Evolutionary conservation across 1,140 invertebrate genomes (phyloP).

Genomic region (Zaprionus lachaisei): DNA sequence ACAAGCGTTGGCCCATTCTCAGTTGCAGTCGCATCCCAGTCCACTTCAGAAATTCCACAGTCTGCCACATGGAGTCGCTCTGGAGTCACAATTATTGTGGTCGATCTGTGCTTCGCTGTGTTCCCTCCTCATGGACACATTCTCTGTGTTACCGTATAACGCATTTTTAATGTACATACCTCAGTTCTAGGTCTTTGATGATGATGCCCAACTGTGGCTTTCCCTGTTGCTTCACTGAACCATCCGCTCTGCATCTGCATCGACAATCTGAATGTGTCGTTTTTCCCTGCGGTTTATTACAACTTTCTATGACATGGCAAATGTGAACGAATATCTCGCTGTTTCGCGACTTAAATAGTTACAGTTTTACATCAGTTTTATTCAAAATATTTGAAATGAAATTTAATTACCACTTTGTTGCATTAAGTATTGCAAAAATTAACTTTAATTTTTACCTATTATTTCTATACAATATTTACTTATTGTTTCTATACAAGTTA

Average conservation of each 20-base stretch:
- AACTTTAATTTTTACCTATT: too few relatives aligned
- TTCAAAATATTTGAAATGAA: too few relatives aligned
- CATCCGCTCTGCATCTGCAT: neutral
- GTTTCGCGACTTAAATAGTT: neutral
- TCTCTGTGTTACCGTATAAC: slow-evolving; percentile 48
- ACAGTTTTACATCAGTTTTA: neutral
- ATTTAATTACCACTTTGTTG: too few relatives aligned
- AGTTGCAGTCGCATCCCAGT: slow-evolving; percentile 32
- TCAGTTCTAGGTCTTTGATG: slow-evolving; percentile 67
- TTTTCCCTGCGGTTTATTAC: slow-evolving; percentile 42
- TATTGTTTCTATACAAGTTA: too few relatives aligned
- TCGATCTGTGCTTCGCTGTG: slow-evolving; percentile 3
- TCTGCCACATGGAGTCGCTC: slow-evolving; percentile 71
- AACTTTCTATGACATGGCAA: slow-evolving; percentile 55
- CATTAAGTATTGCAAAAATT: too few relatives aligned
- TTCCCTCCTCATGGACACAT: slow-evolving; percentile 24
- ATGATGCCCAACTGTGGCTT: slow-evolving; percentile 8
- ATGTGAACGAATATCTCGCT: slow-evolving; percentile 26
- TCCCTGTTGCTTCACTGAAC: slow-evolving; percentile 22
- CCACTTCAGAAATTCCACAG: slow-evolving; percentile 73
- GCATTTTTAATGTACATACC: slow-evolving; percentile 66
- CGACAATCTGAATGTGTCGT: slow-evolving; percentile 30
- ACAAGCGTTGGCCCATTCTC: slow-evolving; percentile 46
- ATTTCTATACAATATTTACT: too few relatives aligned
- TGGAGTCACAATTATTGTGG: slow-evolving; percentile 30